Evolutionary conservation across 2,888 invertebrate genomes (phyloP).

Genomic region (Aspidapion aeneum): DNA sequence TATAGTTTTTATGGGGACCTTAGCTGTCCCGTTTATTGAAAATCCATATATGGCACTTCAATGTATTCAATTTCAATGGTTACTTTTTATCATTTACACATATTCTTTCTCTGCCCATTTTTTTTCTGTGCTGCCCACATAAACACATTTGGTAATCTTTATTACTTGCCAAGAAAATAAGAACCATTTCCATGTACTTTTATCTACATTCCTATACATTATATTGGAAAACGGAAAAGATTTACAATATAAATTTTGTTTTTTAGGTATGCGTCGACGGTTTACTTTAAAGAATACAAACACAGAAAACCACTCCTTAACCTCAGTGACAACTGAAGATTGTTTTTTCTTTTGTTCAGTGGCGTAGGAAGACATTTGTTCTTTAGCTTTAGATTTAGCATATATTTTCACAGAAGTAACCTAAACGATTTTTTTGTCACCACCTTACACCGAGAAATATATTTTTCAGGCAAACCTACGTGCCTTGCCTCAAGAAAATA

Average conservation of each 20-base stretch:
- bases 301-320: background rate
- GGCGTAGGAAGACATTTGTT: too few species aligned
- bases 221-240: conserved; percentile 20
- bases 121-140: conserved; percentile 15
- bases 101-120: background rate
- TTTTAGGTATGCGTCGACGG: background rate
- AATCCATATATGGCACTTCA: conserved; percentile 17
- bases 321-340: background rate
- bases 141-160: conserved; percentile 23
- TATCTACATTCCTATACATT: conserved; percentile 21
- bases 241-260: background rate
- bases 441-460: too few species aligned
- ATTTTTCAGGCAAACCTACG: too few species aligned
- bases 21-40: conserved; percentile 17
- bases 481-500: too few species aligned
- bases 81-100: conserved; percentile 11
- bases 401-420: too few species aligned
- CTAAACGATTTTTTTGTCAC: too few species aligned
- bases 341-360: too few species aligned
- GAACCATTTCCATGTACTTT: conserved; percentile 24
- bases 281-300: background rate
- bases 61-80: conserved; percentile 17
- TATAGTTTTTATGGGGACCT: conserved; percentile 20
- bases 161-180: conserved; percentile 21
- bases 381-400: too few species aligned